phyloP scores from a whole-genome alignment of 2,888 invertebrate genomes.

The Fissipunctia ypsillon region DNA sequence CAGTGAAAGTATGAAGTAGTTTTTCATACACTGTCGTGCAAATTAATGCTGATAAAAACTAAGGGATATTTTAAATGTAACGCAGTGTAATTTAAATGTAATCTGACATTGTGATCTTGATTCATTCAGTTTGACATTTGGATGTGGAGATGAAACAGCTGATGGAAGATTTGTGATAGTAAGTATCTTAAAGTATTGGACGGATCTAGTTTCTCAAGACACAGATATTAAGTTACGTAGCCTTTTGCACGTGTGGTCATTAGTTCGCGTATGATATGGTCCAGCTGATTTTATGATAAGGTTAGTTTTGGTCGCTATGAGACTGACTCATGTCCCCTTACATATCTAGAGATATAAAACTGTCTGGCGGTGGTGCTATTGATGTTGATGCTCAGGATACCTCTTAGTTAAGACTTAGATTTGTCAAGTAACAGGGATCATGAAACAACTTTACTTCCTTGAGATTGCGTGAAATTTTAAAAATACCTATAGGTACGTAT shows the following conservation, averaged over 20 bases:
- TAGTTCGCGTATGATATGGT: neutral
- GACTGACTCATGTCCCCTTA: neutral
- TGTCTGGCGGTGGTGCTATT: neutral
- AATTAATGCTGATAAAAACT: constrained; percentile 29
- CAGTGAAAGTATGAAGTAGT: constrained; percentile 65
- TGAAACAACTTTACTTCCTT: neutral
- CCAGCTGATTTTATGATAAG: neutral
- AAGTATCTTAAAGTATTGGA: neutral
- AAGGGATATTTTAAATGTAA: constrained; percentile 24
- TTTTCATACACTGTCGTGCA: constrained; percentile 36
- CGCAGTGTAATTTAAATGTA: constrained; percentile 25
- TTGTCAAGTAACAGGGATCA: neutral
- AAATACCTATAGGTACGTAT: neutral
- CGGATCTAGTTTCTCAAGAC: constrained; percentile 1
- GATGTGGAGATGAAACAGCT: constrained; percentile 7
- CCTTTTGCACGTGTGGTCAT: constrained; percentile 22
- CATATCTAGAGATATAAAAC: neutral
- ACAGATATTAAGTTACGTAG: neutral
- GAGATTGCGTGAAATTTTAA: neutral
- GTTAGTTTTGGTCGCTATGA: neutral
- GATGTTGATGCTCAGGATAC: neutral
- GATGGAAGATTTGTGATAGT: constrained; percentile 9
- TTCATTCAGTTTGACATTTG: constrained; percentile 43
- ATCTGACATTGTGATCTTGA: constrained; percentile 54
- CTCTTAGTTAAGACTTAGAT: neutral